phyloP scores from a whole-genome alignment of 2,888 invertebrate species.

The Nemurella pictetii region DNA sequence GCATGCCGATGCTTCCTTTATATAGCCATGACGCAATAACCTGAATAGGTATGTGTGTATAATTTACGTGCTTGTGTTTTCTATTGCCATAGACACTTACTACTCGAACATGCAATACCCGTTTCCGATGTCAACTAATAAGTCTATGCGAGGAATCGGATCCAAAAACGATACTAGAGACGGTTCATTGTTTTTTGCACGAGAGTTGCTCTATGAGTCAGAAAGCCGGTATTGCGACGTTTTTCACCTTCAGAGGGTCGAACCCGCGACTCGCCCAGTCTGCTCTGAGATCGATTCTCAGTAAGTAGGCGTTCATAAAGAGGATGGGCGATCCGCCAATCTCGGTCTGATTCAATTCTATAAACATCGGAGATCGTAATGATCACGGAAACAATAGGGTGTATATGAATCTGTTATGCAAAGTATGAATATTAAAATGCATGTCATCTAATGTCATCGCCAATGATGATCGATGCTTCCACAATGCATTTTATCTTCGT shows the following conservation, averaged over 20 bases:
- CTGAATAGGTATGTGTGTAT: neutral
- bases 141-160: neutral
- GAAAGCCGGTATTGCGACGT: conserved; percentile 1
- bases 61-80: neutral
- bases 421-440: neutral
- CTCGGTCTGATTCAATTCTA: neutral
- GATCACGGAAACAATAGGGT: neutral
- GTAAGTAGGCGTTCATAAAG: neutral
- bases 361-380: neutral
- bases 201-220: neutral
- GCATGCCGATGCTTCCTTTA: neutral
- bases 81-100: neutral
- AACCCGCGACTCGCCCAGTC: conserved; percentile 24
- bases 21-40: conserved; percentile 14
- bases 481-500: neutral
- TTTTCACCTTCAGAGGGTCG: conserved; percentile 29
- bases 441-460: neutral
- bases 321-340: neutral
- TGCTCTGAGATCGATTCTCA: neutral
- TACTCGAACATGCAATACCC: neutral
- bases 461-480: neutral
- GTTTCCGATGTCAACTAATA: neutral
- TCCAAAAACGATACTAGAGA: neutral
- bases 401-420: neutral
- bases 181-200: neutral